Evolutionary conservation across 2,113 vertebrate genomes (phyloP).

Genomic region (Cacatua alba): DNA sequence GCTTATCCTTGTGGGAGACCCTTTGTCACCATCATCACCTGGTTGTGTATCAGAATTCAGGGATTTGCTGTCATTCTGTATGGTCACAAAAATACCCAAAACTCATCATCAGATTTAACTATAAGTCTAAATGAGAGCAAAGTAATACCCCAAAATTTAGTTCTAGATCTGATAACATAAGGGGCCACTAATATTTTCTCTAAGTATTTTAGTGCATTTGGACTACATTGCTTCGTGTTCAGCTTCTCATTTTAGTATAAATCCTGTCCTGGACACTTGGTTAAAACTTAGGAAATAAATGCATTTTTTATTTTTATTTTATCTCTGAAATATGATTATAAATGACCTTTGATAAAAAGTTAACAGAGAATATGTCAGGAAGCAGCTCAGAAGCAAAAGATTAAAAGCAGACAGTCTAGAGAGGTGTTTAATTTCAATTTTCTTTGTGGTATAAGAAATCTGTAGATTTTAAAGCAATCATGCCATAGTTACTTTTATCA

Average conservation of each 20-base stretch:
- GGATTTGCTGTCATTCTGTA: not conserved
- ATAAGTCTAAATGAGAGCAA: not conserved
- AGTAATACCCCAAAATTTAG: not conserved
- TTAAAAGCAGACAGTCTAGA: slow-evolving; percentile 68
- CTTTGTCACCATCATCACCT: not conserved
- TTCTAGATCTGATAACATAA: not conserved
- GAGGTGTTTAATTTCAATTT: slow-evolving; percentile 69
- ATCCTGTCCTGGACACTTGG: not conserved
- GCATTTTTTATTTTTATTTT: slow-evolving; percentile 50
- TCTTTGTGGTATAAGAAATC: slow-evolving; percentile 50
- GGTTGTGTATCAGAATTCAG: accelerated
- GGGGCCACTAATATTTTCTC: not conserved
- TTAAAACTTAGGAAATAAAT: slow-evolving; percentile 50
- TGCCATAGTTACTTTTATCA: slow-evolving; percentile 73
- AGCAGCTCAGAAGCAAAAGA: slow-evolving; percentile 57
- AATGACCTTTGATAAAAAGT: slow-evolving; percentile 70
- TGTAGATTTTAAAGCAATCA: slow-evolving; percentile 62
- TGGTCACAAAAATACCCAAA: not conserved
- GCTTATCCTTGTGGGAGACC: not conserved
- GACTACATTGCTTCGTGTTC: not conserved
- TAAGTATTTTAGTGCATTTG: not conserved
- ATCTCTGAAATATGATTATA: slow-evolving; percentile 63
- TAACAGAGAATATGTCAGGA: slow-evolving; percentile 58
- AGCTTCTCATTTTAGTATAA: not conserved
- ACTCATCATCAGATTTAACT: not conserved